Evolutionary conservation across 1,140 invertebrate genomes (phyloP), one percentile per base, ranked within the genome.

Genomic region (Caenorhabditis tropicalis): DNA sequence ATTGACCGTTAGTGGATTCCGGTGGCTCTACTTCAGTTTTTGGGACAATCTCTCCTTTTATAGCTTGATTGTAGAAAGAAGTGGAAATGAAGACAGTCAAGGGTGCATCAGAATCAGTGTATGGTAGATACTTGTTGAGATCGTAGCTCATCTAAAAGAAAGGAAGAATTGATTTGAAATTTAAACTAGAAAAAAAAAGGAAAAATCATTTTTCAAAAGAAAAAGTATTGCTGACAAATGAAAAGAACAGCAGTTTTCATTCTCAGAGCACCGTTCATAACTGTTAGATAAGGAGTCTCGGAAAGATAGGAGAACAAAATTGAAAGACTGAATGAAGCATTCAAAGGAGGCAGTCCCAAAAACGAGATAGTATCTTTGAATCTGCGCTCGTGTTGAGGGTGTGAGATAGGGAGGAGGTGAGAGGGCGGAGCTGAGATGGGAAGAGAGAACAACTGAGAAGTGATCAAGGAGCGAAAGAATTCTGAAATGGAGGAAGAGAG

Each of bases 131-230:
- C n/a, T 43, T 31, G 0, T 43, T 21, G 9, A 1, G 4, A 2
- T 74, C 65, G 36, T 19, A 74, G n/a, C 65, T 74, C 65, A 74
- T 74, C 65, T 74, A 36, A 46, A 74, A 19, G 15, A 39, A 74
- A 10, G 7, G n/a, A 33, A 21, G 21, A 21, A 5, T 43, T 1
- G 36, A 33, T 5, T 36, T 5, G n/a, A n/a, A 46, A 6, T 58
- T 27, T 9, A 58, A 7, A 58, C 21, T 27, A n/a, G 53, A 5
- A 27, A 29, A n/a, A 58, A 5, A 58, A n/a, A 27, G 24, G 27
- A n/a, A 27, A 51, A 19, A n/a, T n/a, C n/a, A n/a, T n/a, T n/a
- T n/a, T n/a, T n/a, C n/a, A n/a, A n/a, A 10, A 31, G 53, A 10
- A 29, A 31, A 16, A 58, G 5, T 15, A 29, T 15, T 53, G n/a